Evolutionary conservation across 2,888 invertebrate species (phyloP).

Genomic region (Phyllotreta cruciferae): DNA sequence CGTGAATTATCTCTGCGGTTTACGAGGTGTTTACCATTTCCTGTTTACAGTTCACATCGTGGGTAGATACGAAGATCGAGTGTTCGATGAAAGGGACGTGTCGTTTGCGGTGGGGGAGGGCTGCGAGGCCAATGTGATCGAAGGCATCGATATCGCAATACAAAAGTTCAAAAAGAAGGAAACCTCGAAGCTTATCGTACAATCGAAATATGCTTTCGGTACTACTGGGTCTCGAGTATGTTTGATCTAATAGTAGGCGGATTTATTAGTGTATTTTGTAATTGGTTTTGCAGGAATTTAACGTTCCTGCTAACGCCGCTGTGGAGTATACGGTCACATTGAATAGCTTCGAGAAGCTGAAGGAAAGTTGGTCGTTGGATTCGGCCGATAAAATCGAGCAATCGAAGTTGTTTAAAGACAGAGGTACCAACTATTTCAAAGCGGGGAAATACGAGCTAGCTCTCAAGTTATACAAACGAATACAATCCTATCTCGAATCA

Average conservation of each 20-base stretch:
- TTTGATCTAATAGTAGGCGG: not conserved
- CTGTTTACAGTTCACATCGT: constrained; percentile 71
- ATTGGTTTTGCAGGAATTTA: no score
- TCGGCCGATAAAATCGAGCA: constrained; percentile 80
- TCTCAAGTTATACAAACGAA: constrained; percentile 85
- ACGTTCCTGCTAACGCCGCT: constrained; percentile 79
- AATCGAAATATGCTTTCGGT: constrained; percentile 84
- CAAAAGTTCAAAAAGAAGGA: constrained; percentile 83
- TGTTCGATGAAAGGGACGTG: constrained; percentile 84
- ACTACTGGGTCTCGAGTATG: constrained; percentile 59
- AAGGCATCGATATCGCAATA: constrained; percentile 83
- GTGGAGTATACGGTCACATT: constrained; percentile 85
- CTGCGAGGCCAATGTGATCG: constrained; percentile 73
- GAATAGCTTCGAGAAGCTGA: constrained; percentile 82
- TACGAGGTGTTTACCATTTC: not conserved
- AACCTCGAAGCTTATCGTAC: constrained; percentile 74
- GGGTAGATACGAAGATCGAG: constrained; percentile 69
- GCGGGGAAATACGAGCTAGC: constrained; percentile 79
- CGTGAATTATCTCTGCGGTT: not conserved
- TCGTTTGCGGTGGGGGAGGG: constrained; percentile 89
- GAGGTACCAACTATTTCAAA: constrained; percentile 91
- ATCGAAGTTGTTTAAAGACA: constrained; percentile 83
- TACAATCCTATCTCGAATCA: constrained; percentile 69
- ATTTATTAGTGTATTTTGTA: no score
- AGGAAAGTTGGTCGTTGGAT: constrained; percentile 85